Base-by-base conservation (phyloP, 2,888 invertebrate genomes). In the Caenorhabditis panamensis region DNA sequence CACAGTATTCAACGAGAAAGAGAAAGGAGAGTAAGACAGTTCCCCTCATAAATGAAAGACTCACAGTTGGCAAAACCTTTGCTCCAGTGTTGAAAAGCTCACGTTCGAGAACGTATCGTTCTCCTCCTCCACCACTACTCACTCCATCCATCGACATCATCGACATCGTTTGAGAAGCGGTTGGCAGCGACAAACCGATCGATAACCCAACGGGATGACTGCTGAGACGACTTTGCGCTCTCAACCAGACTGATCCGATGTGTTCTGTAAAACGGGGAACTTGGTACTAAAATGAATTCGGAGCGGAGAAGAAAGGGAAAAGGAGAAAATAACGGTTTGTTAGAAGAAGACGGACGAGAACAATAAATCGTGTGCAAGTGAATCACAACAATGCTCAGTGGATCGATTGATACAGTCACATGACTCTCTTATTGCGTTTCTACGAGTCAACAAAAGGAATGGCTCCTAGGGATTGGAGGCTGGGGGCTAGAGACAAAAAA, bases 31-130 rank as follows among this genome's bases (percentile, higher is more conserved):
- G 4, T 31, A 31, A 4, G 31, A 31, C 5, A 31, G 9, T 31
- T n/a, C n/a, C n/a, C n/a, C n/a, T n/a, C n/a, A n/a, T n/a, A n/a
- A n/a, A n/a, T 31, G 31, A 24, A 47, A 4, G 26, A 84, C 84
- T 79, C 18, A 84, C 84, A 13, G 77, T 75, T 1, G 84, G 84
- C 44, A 83, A 72, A 0, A 75, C 76, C 47, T 79, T 80, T 24
- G 61, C 69, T 53, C 82, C 82, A 6, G 77, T 82, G 41, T 84
- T 84, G 72, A 84, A 84, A 18, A 79, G 69, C 61, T 82, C 75
- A 58, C 82, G 82, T 53, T 85, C 84, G 28, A 82, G 66, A 18
- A 53, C 54, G 31, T 41, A 58, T 37, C 67, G 67, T 37, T 79
- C 62, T 54, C 58, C 79, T 22, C 64, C 61, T 4, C 66, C 59